Evolutionary conservation across 2,797 vertebrate genomes (phyloP).

Genomic region (Passerculus sandwichensis): DNA sequence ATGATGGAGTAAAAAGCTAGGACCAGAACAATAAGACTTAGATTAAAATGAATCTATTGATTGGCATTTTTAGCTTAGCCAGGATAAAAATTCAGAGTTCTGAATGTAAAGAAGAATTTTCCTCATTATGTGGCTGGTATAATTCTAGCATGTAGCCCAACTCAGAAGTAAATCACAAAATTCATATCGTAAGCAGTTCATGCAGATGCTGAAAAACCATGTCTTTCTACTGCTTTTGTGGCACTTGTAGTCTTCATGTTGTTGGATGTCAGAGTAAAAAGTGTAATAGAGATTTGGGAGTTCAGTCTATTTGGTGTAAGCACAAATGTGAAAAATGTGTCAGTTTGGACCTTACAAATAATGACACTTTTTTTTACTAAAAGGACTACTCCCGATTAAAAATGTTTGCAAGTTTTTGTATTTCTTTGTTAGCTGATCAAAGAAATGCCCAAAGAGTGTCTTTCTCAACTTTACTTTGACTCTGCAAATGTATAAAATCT

Average conservation of each 20-base stretch:
- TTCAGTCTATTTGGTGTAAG: neutral
- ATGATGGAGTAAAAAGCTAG: conserved; percentile 3
- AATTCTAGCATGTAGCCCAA: neutral
- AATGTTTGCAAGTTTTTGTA: neutral
- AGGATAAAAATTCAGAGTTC: neutral
- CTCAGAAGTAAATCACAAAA: neutral
- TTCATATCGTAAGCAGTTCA: neutral
- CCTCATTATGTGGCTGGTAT: neutral
- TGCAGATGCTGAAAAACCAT: neutral
- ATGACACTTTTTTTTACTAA: neutral
- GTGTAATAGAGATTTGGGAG: neutral
- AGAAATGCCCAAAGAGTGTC: neutral
- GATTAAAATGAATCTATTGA: conserved; percentile 52
- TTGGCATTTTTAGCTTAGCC: neutral
- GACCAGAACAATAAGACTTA: conserved; percentile 47
- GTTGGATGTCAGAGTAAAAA: neutral
- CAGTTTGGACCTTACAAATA: neutral
- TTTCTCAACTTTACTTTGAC: neutral
- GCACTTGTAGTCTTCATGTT: neutral
- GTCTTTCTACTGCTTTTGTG: neutral
- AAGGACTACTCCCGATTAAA: neutral
- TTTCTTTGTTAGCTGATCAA: neutral
- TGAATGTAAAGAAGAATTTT: conserved; percentile 11
- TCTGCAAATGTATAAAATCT: neutral
- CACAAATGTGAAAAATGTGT: neutral